Percentiles rank a stretch among this genome's conserved stretches.
phyloP scores from a whole-genome alignment of 1,140 invertebrate genomes.

The Sitobion miscanthi region DNA sequence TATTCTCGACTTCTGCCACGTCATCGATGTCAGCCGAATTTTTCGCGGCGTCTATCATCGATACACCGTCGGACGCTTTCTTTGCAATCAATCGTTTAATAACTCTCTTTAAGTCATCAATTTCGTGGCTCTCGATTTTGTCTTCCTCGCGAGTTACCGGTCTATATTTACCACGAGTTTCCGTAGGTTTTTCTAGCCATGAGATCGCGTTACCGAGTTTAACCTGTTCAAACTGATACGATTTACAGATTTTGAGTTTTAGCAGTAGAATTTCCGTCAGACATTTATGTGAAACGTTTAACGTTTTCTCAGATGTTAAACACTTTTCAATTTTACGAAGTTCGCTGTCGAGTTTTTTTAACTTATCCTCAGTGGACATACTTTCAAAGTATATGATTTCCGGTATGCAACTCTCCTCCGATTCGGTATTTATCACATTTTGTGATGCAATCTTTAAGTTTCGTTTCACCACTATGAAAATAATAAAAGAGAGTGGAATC shows the following conservation, averaged over 20 bases:
- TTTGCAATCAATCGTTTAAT: background rate
- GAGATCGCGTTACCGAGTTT: background rate
- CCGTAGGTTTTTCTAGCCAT: background rate
- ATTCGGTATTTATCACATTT: background rate
- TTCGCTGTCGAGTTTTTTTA: background rate
- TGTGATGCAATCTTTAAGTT: background rate
- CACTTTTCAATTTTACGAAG: background rate
- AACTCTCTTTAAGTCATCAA: background rate
- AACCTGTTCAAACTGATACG: background rate
- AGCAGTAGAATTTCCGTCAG: background rate
- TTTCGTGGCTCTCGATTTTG: background rate
- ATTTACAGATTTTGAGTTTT: background rate
- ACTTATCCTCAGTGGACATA: background rate
- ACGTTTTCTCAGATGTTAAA: background rate
- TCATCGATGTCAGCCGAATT: background rate
- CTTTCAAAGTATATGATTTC: background rate
- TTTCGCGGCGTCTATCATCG: background rate
- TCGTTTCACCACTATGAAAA: background rate
- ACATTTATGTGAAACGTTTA: background rate
- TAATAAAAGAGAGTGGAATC: background rate
- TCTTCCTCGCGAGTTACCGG: background rate
- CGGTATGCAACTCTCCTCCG: background rate
- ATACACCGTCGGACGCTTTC: background rate
- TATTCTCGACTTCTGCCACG: background rate
- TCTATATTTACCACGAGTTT: background rate